A percentile compares a stretch with the other conserved stretches of the same genome.
These are phyloP conservation scores for Drosophila nasuta DNA, from an alignment of 1,140 invertebrate species.

Conservation along the genomic window DNA sequence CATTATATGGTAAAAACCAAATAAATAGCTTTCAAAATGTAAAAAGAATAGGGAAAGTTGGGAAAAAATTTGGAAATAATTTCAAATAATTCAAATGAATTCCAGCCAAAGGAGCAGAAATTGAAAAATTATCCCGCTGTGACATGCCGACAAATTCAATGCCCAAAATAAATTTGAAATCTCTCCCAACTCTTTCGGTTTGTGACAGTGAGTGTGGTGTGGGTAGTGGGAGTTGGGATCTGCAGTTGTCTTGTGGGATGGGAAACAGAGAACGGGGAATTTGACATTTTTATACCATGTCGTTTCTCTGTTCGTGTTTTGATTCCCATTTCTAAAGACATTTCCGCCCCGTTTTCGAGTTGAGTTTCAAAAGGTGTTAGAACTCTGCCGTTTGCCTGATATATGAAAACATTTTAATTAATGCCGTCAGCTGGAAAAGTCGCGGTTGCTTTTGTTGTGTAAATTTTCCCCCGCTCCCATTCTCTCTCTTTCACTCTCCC, in stretches of 20 bases:
- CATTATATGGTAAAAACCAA: not conserved
- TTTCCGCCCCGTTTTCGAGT: conserved; percentile 58
- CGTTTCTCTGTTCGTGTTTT: conserved; percentile 60
- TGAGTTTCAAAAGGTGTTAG: conserved; percentile 60
- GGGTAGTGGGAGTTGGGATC: not conserved
- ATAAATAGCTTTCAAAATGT: not conserved
- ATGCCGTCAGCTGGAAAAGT: conserved; percentile 79
- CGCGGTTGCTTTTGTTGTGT: conserved; percentile 79
- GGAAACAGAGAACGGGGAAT: not conserved
- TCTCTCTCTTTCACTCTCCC: not conserved
- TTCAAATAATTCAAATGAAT: conserved; percentile 31
- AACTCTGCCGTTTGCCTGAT: conserved; percentile 63
- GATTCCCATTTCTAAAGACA: conserved; percentile 59
- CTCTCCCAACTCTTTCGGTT: conserved; percentile 31
- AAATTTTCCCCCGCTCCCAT: conserved; percentile 45
- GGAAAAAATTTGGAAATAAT: conserved; percentile 19
- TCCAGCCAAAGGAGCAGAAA: conserved; percentile 11
- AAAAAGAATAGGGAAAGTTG: not conserved
- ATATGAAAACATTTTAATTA: conserved; percentile 82
- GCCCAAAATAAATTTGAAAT: conserved; percentile 62
- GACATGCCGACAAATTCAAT: conserved; percentile 51
- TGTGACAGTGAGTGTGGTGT: conserved; percentile 1
- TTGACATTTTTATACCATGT: conserved; percentile 76
- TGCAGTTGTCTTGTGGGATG: not conserved
- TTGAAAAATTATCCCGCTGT: conserved; percentile 40